phyloP scores from a whole-genome alignment of 2,888 invertebrate genomes.

The Cephonodes hylas region DNA sequence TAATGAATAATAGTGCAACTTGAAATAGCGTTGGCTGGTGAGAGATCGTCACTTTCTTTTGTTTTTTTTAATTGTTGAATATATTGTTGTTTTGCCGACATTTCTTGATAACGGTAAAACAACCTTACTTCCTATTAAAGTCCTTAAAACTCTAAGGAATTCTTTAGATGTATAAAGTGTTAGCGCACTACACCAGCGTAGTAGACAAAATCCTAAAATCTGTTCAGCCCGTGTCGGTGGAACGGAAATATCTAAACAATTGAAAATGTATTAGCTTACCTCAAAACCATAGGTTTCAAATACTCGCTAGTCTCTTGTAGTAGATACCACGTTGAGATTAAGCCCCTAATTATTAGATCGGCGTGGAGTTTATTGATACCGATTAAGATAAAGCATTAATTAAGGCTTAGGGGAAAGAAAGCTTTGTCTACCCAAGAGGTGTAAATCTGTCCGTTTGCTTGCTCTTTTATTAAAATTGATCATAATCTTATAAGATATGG shows the following conservation, averaged over 20 bases:
- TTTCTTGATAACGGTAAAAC: too few species aligned
- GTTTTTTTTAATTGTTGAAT: too few species aligned
- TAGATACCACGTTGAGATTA: conserved; percentile 27
- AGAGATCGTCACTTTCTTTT: too few species aligned
- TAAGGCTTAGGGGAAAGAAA: conserved; percentile 15
- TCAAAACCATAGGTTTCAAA: background rate
- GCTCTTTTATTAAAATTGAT: background rate
- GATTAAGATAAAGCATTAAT: conserved; percentile 22
- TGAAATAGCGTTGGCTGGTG: too few species aligned
- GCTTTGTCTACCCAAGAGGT: background rate
- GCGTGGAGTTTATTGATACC: conserved; percentile 29
- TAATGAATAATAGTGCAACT: too few species aligned
- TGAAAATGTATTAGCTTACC: too few species aligned
- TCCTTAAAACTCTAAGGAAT: too few species aligned
- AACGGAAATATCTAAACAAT: background rate
- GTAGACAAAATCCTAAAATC: too few species aligned
- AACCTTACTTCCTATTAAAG: too few species aligned
- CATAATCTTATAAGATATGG: background rate
- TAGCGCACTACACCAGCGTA: too few species aligned
- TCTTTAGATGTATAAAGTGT: too few species aligned
- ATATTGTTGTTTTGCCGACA: too few species aligned
- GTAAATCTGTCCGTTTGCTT: background rate
- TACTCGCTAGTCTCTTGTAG: conserved; percentile 23
- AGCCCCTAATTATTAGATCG: conserved; percentile 51
- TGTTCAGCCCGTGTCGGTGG: background rate